phyloP scores from a whole-genome alignment of 2,888 invertebrate genomes.

The Labia minor region DNA sequence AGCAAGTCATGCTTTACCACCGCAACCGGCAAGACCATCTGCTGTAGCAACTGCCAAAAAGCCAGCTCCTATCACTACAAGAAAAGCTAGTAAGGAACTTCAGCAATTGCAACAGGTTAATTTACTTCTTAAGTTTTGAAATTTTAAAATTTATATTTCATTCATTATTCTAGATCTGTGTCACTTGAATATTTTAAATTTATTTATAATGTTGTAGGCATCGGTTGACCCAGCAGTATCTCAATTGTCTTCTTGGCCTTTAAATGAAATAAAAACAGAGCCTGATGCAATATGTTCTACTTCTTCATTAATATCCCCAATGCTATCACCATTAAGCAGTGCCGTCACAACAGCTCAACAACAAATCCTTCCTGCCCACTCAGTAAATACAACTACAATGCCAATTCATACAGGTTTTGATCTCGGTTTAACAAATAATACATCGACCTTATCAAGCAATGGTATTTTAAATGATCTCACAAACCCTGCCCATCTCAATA shows the following conservation, averaged over 20 bases:
- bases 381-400: neutral
- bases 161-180: too few species aligned
- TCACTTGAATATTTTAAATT: neutral
- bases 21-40: slow-evolving; percentile 31
- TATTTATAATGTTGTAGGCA: neutral
- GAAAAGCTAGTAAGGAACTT: neutral
- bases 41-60: slow-evolving; percentile 32
- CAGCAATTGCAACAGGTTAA: neutral
- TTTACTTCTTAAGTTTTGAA: too few species aligned
- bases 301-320: neutral
- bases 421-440: neutral
- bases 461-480: neutral
- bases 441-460: neutral
- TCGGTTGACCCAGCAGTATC: neutral
- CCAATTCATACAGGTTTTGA: neutral
- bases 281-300: neutral
- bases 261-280: neutral
- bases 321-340: neutral
- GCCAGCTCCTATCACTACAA: slow-evolving; percentile 32
- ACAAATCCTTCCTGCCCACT: neutral
- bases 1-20: slow-evolving; percentile 32
- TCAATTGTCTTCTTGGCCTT: neutral
- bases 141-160: too few species aligned
- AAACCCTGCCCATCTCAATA: neutral
- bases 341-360: neutral